A percentile compares a stretch with the other conserved stretches of the same genome.
phyloP scores from a whole-genome alignment of 1,140 invertebrate species.

The Drosophila ohnishii region DNA sequence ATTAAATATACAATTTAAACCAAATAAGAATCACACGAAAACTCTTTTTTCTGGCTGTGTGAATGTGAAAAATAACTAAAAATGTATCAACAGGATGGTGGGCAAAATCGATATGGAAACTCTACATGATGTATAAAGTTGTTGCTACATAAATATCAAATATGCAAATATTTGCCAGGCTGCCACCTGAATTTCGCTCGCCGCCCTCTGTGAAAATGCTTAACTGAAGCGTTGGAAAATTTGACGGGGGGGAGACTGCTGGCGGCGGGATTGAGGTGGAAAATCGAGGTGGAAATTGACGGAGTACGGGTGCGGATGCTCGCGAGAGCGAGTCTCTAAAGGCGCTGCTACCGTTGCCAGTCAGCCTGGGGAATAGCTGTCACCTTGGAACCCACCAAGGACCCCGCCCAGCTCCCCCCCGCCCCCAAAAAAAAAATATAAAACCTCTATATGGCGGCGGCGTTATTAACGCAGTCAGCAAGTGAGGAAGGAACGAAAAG shows the following conservation, averaged over 20 bases:
- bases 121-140: conserved; percentile 74
- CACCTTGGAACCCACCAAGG: conserved; percentile 56
- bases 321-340: conserved; percentile 5
- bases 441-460: conserved; percentile 38
- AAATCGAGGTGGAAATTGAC: conserved; percentile 3
- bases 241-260: conserved; percentile 36
- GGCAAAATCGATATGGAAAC: conserved; percentile 70
- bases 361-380: conserved; percentile 59
- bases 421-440: background rate
- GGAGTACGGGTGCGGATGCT: too few relatives aligned
- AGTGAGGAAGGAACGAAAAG: conserved; percentile 60
- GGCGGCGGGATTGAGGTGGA: conserved; percentile 4
- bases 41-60: conserved; percentile 4
- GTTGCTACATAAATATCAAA: conserved; percentile 79
- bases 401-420: conserved; percentile 8
- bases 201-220: conserved; percentile 50
- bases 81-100: conserved; percentile 26
- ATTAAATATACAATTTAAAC: background rate
- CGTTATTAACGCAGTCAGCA: conserved; percentile 75
- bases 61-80: conserved; percentile 60
- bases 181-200: conserved; percentile 67
- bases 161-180: conserved; percentile 77
- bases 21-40: too few relatives aligned
- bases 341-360: conserved; percentile 42
- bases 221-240: conserved; percentile 58